A percentile compares a stretch with the other conserved stretches of the same genome.
Evolutionary conservation across 92 coral and sea anemone genomes (phyloP).

Genomic region (Diadumene lineata): DNA sequence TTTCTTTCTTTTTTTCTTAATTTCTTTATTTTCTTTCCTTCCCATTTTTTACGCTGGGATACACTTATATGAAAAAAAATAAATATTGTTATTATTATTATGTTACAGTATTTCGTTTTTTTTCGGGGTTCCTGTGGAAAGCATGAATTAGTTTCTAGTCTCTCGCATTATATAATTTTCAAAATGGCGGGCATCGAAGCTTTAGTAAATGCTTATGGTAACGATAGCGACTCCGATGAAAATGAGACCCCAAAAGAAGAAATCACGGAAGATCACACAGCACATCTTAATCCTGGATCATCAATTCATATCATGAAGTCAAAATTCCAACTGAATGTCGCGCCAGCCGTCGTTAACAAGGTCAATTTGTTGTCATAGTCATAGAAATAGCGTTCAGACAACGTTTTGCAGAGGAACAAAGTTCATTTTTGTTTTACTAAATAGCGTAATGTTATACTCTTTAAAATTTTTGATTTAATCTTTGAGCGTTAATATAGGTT

Average conservation of each 20-base stretch:
- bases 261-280: conserved; percentile 73
- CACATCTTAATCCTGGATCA: conserved; percentile 63
- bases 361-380: conserved; percentile 21
- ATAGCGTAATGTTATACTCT: not conserved
- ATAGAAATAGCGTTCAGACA: not conserved
- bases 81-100: too few species aligned
- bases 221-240: conserved; percentile 78
- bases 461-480: not conserved
- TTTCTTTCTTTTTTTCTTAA: too few species aligned
- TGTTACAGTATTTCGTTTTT: not conserved
- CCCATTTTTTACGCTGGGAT: too few species aligned
- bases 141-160: conserved; percentile 9
- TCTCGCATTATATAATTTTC: conserved; percentile 32
- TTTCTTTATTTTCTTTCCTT: too few species aligned
- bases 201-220: conserved; percentile 64
- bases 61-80: too few species aligned
- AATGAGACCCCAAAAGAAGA: conserved; percentile 57
- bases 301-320: conserved; percentile 76
- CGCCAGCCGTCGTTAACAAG: conserved; percentile 89
- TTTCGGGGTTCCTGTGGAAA: conserved; percentile 11
- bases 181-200: conserved; percentile 94
- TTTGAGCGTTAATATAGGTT: not conserved
- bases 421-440: not conserved
- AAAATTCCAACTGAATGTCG: conserved; percentile 75
- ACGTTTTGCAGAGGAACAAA: not conserved